A percentile compares a stretch with the other conserved stretches of the same genome.
Evolutionary conservation across 2,113 vertebrate species (phyloP).

Genomic region (Prunella fulvescens): DNA sequence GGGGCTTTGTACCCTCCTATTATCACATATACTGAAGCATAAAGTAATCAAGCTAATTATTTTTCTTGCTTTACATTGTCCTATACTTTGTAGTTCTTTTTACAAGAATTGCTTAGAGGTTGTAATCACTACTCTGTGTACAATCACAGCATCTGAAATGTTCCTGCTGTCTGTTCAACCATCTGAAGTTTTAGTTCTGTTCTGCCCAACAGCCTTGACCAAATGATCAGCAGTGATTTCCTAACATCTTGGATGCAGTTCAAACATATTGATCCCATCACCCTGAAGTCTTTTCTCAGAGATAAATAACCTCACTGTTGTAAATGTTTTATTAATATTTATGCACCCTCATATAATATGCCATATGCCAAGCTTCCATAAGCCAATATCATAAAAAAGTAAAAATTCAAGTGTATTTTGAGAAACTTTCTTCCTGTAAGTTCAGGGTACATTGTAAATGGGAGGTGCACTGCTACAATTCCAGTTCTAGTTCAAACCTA

Average conservation of each 20-base stretch:
- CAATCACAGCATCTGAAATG: not conserved
- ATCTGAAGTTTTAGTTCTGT: not conserved
- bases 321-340: not conserved
- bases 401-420: not conserved
- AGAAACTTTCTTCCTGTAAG: not conserved
- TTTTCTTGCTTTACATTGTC: not conserved
- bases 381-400: not conserved
- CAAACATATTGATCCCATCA: not conserved
- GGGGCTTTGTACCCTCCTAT: not conserved
- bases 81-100: not conserved
- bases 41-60: not conserved
- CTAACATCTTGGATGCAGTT: not conserved
- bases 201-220: not conserved
- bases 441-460: not conserved
- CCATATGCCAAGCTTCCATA: not conserved
- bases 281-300: not conserved
- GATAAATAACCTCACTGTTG: not conserved
- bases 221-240: not conserved
- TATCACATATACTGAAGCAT: not conserved
- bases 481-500: not conserved
- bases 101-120: not conserved
- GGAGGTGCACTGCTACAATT: not conserved
- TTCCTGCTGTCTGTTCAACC: not conserved
- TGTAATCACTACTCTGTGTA: not conserved
- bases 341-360: not conserved